Base-by-base conservation (phyloP, 2,888 invertebrate species). In the Hemicrepidius hirtus region DNA sequence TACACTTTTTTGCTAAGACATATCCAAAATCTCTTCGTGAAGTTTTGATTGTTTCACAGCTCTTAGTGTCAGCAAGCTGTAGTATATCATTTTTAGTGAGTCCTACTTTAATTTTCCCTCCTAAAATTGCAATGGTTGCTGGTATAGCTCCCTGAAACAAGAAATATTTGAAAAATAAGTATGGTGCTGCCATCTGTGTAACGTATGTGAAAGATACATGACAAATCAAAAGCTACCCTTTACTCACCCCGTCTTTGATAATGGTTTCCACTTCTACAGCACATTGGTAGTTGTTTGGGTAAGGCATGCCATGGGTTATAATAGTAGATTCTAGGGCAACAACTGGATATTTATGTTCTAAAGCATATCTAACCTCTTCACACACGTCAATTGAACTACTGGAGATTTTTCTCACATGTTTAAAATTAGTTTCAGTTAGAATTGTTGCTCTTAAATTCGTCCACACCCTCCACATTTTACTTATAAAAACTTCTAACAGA, bases 261-360 rank as follows among this genome's bases (percentile, higher is more conserved):
- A 94, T 90, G 63, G 91, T 87, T 86, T 98, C 97, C 0, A 98
- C 94, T 82, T 91, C 89, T 44, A 91, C 72, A 3, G 98, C 98
- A 35, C 97, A 97, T 77, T 94, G 88, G 59, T 97, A 87, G 87
- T 99, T 99, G 63, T 94, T 88, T 0, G 99, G 99, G 86, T 92
- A 94, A 0, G 98, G 98, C 95, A 99, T 96, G 46, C 99, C 99
- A 87, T 99, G 99, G 0, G 98, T 98, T 73, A 99, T 96, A 75
- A 99, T 97, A 0, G 99, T 97, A 6, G 98, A 97, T 88, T 99
- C 99, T 78, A 99, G 88, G 1, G 98, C 98, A 16, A 99, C 97
- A 72, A 99, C 90, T 7, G 98, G 95, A 76, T 89, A 87, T 28
- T 88, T 87, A 55, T 88, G 86, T 64, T 87, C 85, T 77, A 95